These are phyloP conservation scores for Agapostemon virescens DNA, from an alignment of 2,888 invertebrate genomes.

Conservation along the genomic window DNA sequence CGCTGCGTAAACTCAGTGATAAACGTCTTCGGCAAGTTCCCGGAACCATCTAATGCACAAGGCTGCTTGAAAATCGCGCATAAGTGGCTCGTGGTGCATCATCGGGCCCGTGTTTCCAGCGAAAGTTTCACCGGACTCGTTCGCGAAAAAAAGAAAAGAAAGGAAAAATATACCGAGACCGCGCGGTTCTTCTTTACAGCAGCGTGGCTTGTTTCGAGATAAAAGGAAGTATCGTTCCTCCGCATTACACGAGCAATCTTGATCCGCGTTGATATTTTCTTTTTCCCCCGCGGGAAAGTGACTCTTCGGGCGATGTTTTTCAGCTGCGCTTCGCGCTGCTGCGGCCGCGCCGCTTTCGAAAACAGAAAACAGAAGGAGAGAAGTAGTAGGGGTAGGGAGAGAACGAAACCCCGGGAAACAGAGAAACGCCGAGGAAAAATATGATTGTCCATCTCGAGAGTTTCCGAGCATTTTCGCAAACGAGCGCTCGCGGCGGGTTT, in stretches of 20 bases:
- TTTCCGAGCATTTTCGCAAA: constrained; percentile 57
- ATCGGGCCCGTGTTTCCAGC: not conserved
- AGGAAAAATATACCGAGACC: not conserved
- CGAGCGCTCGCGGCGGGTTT: constrained; percentile 39
- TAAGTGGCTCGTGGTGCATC: constrained; percentile 9
- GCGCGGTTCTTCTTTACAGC: not conserved
- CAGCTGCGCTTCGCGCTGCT: constrained; percentile 1
- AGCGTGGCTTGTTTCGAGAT: not conserved
- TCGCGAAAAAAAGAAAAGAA: not conserved
- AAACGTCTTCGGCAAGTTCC: not conserved
- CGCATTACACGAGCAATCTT: constrained; percentile 34
- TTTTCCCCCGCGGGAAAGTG: constrained; percentile 11
- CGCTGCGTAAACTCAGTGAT: too few relatives aligned
- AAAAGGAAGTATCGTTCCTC: constrained; percentile 13
- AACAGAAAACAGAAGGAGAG: not conserved
- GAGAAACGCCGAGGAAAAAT: constrained; percentile 10
- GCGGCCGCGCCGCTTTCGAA: constrained; percentile 9
- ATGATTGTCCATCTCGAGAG: constrained; percentile 50
- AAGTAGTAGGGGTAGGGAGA: too few relatives aligned
- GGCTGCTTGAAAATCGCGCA: not conserved
- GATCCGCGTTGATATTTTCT: not conserved
- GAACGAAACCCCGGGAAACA: not conserved
- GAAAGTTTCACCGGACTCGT: constrained; percentile 11
- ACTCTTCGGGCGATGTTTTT: constrained; percentile 37
- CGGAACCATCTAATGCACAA: not conserved